These are phyloP conservation scores for Oreochromis tanganicae DNA, from an alignment of 2,113 vertebrate species.

Conservation along the genomic window DNA sequence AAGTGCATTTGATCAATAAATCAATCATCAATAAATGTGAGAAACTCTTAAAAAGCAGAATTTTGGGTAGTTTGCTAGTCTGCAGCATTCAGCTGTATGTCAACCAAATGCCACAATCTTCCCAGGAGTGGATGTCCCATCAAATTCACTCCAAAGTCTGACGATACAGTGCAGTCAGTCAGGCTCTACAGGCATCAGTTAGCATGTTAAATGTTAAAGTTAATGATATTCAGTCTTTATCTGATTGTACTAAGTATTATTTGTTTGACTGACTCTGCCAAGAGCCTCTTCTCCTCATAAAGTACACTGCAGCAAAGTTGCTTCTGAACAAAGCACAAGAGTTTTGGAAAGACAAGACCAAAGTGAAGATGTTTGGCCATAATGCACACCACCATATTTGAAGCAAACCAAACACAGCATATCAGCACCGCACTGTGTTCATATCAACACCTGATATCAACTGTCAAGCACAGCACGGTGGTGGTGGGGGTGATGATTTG, in stretches of 20 bases:
- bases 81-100: background rate
- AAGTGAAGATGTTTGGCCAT: background rate
- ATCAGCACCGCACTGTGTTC: background rate
- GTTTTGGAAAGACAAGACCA: background rate
- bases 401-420: background rate
- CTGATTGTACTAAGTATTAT: background rate
- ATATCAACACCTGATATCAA: background rate
- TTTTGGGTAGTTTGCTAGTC: background rate
- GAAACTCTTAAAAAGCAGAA: background rate
- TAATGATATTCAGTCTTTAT: background rate
- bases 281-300: background rate
- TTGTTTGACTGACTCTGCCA: background rate
- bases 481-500: background rate
- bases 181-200: fast-evolving
- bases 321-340: background rate
- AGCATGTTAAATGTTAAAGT: background rate
- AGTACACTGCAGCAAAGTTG: background rate
- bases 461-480: background rate
- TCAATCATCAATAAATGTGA: background rate
- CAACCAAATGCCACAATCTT: background rate
- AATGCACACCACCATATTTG: background rate
- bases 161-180: background rate
- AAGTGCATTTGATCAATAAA: background rate
- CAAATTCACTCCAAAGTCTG: background rate
- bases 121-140: background rate